A percentile compares a stretch with the other conserved stretches of the same genome.
Conservation (phyloP, 2,797 vertebrate species). For the Coranthus polyacanthus region DNA sequence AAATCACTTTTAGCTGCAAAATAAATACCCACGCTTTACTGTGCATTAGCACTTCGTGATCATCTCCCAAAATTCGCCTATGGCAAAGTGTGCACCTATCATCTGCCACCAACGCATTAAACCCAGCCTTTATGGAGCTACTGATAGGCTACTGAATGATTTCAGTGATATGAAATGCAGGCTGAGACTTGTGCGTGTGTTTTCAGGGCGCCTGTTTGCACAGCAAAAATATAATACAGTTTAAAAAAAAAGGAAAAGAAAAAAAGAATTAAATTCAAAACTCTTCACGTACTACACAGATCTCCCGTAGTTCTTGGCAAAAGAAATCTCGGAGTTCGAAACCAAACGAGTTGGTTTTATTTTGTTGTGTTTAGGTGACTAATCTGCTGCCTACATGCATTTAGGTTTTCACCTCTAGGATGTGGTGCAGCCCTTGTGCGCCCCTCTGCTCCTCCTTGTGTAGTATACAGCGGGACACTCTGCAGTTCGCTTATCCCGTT, state of each 20-base stretch:
- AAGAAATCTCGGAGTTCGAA: not conserved
- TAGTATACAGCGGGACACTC: conserved; percentile 73
- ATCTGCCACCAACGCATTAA: not conserved
- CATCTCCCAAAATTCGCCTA: conserved; percentile 23
- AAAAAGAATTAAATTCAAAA: too few species aligned
- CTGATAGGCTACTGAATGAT: not conserved
- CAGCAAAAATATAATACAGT: too few species aligned
- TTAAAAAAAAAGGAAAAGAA: too few species aligned
- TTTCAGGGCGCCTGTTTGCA: too few species aligned
- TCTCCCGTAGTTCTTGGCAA: too few species aligned
- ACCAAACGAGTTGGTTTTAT: not conserved
- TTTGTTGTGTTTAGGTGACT: not conserved
- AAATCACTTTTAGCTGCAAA: too few species aligned
- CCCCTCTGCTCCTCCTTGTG: conserved; percentile 63
- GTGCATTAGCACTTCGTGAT: conserved; percentile 24
- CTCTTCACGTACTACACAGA: too few species aligned
- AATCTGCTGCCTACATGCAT: conserved; percentile 22
- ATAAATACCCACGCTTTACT: not conserved
- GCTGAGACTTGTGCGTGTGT: not conserved
- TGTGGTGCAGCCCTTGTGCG: conserved; percentile 81
- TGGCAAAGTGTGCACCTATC: conserved; percentile 19
- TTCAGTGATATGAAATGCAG: not conserved
- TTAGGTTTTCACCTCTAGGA: conserved; percentile 76
- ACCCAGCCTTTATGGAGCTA: not conserved
- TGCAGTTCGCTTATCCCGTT: conserved; percentile 79